Evolutionary conservation across 2,113 vertebrate species (phyloP).

Genomic region (Periophthalmus modestus): DNA sequence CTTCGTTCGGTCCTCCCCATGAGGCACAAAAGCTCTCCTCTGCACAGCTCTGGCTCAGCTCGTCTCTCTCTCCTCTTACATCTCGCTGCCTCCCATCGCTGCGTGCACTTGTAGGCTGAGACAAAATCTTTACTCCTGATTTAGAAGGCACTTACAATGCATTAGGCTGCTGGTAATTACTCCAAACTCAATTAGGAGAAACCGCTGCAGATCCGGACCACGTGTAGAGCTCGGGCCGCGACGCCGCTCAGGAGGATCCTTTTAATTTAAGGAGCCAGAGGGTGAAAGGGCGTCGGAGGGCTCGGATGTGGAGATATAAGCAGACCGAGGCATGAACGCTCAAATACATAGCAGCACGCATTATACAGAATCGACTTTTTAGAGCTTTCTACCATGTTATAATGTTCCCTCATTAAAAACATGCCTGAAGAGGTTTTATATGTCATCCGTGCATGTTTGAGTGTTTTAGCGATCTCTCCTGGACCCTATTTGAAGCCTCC

Average conservation of each 20-base stretch:
- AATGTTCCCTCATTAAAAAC: no score
- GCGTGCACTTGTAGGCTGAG: slow-evolving; percentile 62
- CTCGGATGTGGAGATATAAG: not conserved
- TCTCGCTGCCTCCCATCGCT: slow-evolving; percentile 42
- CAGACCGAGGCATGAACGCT: not conserved
- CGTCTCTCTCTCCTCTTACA: slow-evolving; percentile 10
- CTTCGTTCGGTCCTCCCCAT: slow-evolving; percentile 7
- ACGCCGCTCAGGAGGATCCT: slow-evolving; percentile 69
- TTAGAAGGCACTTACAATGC: slow-evolving; percentile 78
- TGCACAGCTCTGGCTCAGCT: not conserved
- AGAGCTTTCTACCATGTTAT: no score
- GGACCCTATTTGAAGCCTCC: no score
- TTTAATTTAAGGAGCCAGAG: slow-evolving; percentile 76
- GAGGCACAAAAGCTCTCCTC: no score
- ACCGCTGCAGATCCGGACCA: slow-evolving; percentile 69
- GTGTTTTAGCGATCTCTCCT: no score
- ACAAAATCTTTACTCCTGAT: slow-evolving; percentile 78
- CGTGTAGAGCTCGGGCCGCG: slow-evolving; percentile 73
- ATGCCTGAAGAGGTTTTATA: no score
- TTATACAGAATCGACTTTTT: no score
- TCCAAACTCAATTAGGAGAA: slow-evolving; percentile 79
- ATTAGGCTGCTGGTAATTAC: slow-evolving; percentile 79
- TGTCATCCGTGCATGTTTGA: no score
- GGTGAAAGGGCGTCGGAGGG: slow-evolving; percentile 49
- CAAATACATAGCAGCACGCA: not conserved